Base-by-base conservation (phyloP, 2,888 invertebrate species). In the Drosophila gaucha region DNA sequence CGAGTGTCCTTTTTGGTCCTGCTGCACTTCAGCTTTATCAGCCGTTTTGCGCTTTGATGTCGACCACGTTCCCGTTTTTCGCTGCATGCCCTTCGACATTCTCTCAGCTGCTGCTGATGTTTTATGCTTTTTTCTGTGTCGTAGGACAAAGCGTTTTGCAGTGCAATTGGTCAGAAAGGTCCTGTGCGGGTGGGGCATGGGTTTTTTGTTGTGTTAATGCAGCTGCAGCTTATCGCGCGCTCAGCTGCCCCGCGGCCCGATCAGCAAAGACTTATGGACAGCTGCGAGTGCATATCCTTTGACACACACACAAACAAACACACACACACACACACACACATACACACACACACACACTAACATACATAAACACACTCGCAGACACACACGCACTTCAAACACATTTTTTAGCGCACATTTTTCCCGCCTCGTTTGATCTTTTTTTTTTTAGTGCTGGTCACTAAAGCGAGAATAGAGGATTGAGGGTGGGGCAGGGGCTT, bases 181-280 rank as follows among this genome's bases (percentile, higher is more conserved):
- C 26, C 44, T 63, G 50, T 33, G 28, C 16, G 12, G 33, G 33
- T 14, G 3, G 30, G 16, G 9, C 16, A 5, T 22, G 39, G 38
- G 58, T 6, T n/a, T n/a, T 33, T 24, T 20, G 33, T 39, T 43
- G 33, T 50, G 36, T 52, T 56, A 51, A 54, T 83, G 47, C 78
- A 67, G 89, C 89, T 82, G 89, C 85, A 88, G 89, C 82, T 82
- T 82, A 88, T 82, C 80, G 82, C 74, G 46, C 44, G 43, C 43
- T 56, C 20, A 43, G 52, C 64, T 44, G 58, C 67, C 80, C 83
- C 44, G 83, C 65, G 79, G 80, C 62, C 85, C 50, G 87, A 86
- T 88, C 87, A 80, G 60, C 85, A 10, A 30, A 54, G 63, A 76
- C 52, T 80, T 76, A 76, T 67, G 31, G 24, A 36, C 39, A 38